A percentile compares a stretch with the other conserved stretches of the same genome.
Evolutionary conservation across 2,888 invertebrate genomes (phyloP).

Genomic region (Chymomyza amoena): DNA sequence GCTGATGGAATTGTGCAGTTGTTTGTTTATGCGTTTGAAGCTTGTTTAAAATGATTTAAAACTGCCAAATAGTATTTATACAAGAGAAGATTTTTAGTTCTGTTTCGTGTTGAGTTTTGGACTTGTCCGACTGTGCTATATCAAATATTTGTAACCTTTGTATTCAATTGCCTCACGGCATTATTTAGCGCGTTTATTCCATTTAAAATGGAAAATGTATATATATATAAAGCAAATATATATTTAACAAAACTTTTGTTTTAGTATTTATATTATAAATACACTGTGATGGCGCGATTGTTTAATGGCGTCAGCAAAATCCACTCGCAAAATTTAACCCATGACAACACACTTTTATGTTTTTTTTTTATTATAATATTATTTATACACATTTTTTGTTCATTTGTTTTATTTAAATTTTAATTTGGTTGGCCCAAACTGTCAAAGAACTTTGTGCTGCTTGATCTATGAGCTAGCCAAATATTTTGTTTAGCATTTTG

Average conservation of each 20-base stretch:
- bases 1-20: not conserved
- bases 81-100: not conserved
- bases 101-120: not conserved
- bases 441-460: constrained; percentile 12
- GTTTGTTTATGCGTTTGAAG: not conserved
- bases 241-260: constrained; percentile 6
- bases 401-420: constrained; percentile 6
- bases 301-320: constrained; percentile 54
- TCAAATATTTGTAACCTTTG: not conserved
- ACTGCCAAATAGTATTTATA: not conserved
- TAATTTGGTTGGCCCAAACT: not conserved
- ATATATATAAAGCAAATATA: not conserved
- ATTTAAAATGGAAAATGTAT: constrained; percentile 10
- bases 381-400: not conserved
- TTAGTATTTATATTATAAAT: not conserved
- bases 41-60: not conserved
- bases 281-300: not conserved
- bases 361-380: not conserved
- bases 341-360: constrained; percentile 51
- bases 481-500: constrained; percentile 44
- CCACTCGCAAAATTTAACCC: not conserved
- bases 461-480: constrained; percentile 53
- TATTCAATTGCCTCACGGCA: not conserved
- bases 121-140: not conserved
- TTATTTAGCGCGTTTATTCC: constrained; percentile 1